Base-by-base conservation (phyloP, 2,888 invertebrate species). In the Eulithis prunata region DNA sequence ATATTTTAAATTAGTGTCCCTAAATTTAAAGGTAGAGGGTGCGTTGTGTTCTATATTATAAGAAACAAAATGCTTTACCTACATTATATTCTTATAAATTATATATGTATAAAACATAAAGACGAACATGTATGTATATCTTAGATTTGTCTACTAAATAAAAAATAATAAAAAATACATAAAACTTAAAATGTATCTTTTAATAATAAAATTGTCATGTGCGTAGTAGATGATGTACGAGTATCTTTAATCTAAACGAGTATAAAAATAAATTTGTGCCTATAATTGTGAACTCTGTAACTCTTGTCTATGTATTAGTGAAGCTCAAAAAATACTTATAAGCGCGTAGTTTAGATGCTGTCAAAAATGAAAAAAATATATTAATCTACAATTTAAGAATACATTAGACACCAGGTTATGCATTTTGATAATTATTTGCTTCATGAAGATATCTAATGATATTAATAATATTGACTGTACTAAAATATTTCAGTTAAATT, bases 31-130 rank as follows among this genome's bases (percentile, higher is more conserved):
- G 79, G 79, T 81, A 86, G 83, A 88, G 85, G 89, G 87, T 90
- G 88, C 87, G 87, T 88, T 91, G 89, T 92, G 91, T 90, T 89
- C 85, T 87, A 86, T 81, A 81, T 79, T 78, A 82, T 88, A 87
- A 90, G 85, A 85, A 86, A 89, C 82, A 89, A 91, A 92, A 92
- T 92, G 93, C 93, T 93, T 93, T 92, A 92, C 91, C 85, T 89
- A 91, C 86, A 90, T 87, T 92, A 90, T 93, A 93, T 93, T 93
- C 93, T 93, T 93, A 91, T 93, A 93, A 89, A 89, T 90, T 80
- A 77, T 93, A 91, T 91, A 89, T 92, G 91, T 92, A 92, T 64
- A 68, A 68, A 68, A 68, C 57, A 51, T 68, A 88, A 91, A 84
- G 88, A 87, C 84, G 83, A 89, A 86, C 87, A 83, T 87, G 88